Conservation (phyloP, 2,888 invertebrate species). For the Chaitophorus viminalis region DNA sequence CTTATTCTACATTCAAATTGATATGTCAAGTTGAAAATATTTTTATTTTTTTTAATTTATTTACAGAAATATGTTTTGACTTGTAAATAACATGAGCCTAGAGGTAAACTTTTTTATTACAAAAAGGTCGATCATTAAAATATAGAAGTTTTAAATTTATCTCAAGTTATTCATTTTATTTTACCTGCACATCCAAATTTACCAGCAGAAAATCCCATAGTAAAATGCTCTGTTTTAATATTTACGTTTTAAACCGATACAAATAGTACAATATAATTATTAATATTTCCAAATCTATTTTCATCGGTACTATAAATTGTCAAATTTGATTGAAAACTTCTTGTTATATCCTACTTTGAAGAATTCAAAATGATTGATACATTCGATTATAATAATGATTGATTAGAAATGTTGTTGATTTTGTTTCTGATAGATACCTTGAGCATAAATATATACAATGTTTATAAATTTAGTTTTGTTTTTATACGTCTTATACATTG, state of each 20-base stretch:
- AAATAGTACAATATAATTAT: constrained; percentile 12
- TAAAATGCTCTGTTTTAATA: background rate
- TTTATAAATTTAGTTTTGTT: background rate
- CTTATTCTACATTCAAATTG: background rate
- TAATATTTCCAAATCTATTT: constrained; percentile 16
- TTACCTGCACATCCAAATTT: background rate
- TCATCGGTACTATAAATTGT: background rate
- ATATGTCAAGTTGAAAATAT: background rate
- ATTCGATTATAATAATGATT: constrained; percentile 41
- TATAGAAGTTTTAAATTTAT: constrained; percentile 26
- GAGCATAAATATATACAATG: background rate
- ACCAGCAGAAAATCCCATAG: background rate
- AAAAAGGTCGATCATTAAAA: constrained; percentile 48
- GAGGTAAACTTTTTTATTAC: constrained; percentile 44
- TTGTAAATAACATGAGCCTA: constrained; percentile 30
- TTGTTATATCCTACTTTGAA: constrained; percentile 1
- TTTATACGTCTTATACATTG: background rate
- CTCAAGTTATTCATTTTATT: background rate
- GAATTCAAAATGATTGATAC: constrained; percentile 45
- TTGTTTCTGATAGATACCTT: constrained; percentile 4
- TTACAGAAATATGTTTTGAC: constrained; percentile 10
- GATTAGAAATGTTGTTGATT: constrained; percentile 19
- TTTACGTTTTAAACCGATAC: background rate
- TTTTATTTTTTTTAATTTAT: background rate
- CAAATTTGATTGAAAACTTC: constrained; percentile 35